Evolutionary conservation across 2,888 invertebrate species (phyloP).

Genomic region (Meiosimyza decipiens): DNA sequence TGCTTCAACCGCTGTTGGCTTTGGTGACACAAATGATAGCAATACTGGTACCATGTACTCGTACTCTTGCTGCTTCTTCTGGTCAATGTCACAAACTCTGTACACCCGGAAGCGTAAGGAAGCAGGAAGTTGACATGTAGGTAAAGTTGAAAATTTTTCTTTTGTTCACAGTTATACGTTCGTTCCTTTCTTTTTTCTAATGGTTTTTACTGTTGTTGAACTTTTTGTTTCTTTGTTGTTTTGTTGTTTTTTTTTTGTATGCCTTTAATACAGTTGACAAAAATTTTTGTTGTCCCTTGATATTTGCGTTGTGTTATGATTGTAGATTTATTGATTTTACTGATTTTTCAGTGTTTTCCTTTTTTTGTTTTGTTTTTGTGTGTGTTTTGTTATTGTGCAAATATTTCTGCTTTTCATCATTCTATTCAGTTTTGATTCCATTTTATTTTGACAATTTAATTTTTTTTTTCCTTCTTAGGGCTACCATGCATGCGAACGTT

Average conservation of each 20-base stretch:
- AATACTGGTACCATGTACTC: background rate
- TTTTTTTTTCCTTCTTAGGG: conserved; percentile 5
- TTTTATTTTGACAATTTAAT: conserved; percentile 58
- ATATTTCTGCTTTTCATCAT: conserved; percentile 40
- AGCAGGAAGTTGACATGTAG: conserved; percentile 55
- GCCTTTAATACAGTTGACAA: background rate
- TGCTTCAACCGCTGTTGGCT: background rate
- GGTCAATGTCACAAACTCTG: conserved; percentile 35
- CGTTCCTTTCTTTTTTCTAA: background rate
- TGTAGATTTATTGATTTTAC: conserved; percentile 24
- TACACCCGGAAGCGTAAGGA: conserved; percentile 42
- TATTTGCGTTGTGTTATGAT: conserved; percentile 8
- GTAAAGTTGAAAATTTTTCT: conserved; percentile 47
- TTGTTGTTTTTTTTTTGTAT: conserved; percentile 17
- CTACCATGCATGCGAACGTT: too few relatives aligned
- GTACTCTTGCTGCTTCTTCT: background rate
- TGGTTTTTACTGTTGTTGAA: conserved; percentile 26
- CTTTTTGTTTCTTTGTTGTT: background rate
- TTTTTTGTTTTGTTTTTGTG: conserved; percentile 46
- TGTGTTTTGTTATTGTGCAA: conserved; percentile 34
- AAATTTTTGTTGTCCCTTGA: background rate
- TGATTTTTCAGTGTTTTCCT: conserved; percentile 26
- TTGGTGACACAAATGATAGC: background rate
- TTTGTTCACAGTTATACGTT: background rate
- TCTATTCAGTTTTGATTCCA: conserved; percentile 16